These are phyloP conservation scores for Caracal caracal DNA, from an alignment of 2,113 vertebrate species.

Conservation along the genomic window DNA sequence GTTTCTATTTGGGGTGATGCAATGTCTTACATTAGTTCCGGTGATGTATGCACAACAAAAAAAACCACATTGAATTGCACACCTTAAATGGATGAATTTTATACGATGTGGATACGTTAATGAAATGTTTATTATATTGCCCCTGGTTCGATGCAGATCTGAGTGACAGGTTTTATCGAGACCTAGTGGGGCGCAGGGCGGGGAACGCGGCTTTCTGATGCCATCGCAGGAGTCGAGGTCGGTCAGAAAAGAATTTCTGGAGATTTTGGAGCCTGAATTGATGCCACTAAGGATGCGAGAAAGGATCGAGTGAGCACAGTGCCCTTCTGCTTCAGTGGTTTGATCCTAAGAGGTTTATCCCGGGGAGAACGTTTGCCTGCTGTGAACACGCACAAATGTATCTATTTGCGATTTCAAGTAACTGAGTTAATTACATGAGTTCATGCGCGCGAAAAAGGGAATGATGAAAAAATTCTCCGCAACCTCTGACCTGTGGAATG, in stretches of 20 bases:
- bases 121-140: neutral
- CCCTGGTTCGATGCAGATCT: too few relatives aligned
- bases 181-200: fast-evolving
- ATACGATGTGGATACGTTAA: neutral
- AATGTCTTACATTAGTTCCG: neutral
- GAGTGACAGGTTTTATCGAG: fast-evolving
- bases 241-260: neutral
- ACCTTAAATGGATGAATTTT: neutral
- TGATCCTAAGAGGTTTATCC: neutral
- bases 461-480: neutral
- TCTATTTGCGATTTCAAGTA: neutral
- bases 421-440: neutral
- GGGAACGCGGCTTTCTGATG: neutral
- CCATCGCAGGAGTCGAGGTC: neutral
- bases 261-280: neutral
- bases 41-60: neutral
- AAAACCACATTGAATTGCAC: neutral
- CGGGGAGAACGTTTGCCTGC: neutral
- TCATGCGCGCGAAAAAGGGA: neutral
- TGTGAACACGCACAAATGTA: neutral
- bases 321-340: neutral
- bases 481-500: neutral
- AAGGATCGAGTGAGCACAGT: neutral
- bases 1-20: neutral
- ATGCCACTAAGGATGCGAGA: neutral